Evolutionary conservation across 2,113 vertebrate species (phyloP).

Genomic region (Reinhardtius hippoglossoides): DNA sequence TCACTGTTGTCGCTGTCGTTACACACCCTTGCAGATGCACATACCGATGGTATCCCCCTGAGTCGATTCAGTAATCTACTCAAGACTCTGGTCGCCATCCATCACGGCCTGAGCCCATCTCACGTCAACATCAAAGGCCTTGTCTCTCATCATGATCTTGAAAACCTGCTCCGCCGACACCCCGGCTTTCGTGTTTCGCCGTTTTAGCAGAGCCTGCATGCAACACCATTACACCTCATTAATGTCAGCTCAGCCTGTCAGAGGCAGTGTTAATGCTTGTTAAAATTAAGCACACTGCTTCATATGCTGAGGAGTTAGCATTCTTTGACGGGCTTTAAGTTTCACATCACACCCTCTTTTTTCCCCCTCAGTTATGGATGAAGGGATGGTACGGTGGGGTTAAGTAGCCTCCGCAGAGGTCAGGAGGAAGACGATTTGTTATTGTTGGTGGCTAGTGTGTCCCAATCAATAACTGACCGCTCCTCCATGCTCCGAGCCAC

Average conservation of each 20-base stretch:
- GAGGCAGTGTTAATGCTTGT: slow-evolving; percentile 53
- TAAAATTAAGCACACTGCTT: slow-evolving; percentile 49
- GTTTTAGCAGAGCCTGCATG: slow-evolving; percentile 32
- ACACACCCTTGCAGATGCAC: slow-evolving; percentile 5
- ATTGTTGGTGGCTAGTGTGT: slow-evolving; percentile 11
- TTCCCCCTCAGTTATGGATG: slow-evolving; percentile 33
- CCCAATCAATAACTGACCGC: neutral
- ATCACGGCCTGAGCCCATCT: slow-evolving; percentile 47
- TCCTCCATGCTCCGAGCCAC: neutral
- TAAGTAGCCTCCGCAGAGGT: slow-evolving; percentile 40
- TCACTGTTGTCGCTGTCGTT: slow-evolving; percentile 19
- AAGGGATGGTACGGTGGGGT: slow-evolving; percentile 26
- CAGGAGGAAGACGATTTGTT: slow-evolving; percentile 35
- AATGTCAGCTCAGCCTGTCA: slow-evolving; percentile 70
- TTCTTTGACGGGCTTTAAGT: slow-evolving; percentile 33
- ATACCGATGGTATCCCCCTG: slow-evolving; percentile 22
- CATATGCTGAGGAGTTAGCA: slow-evolving; percentile 12
- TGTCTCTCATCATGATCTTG: slow-evolving; percentile 34
- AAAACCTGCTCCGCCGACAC: slow-evolving; percentile 36
- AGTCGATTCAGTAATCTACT: slow-evolving; percentile 51
- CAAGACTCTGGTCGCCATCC: slow-evolving; percentile 46
- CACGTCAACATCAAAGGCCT: slow-evolving; percentile 63
- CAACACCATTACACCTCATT: slow-evolving; percentile 77
- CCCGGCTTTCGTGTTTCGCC: slow-evolving; percentile 23
- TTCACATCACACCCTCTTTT: slow-evolving; percentile 2